Base-by-base conservation (phyloP, 2,888 invertebrate species). In the Platypus cylindrus region DNA sequence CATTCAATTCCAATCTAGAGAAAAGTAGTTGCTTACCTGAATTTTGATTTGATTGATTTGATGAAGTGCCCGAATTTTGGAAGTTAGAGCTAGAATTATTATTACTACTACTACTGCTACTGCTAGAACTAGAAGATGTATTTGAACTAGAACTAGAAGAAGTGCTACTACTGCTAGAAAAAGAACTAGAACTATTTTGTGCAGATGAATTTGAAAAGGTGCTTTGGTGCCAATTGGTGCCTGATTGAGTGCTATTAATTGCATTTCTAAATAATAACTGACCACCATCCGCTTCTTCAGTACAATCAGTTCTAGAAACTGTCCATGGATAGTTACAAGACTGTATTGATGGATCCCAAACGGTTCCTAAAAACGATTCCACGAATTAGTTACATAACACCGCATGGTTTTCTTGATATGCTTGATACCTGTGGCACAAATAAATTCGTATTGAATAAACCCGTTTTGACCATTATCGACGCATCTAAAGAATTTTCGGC, bases 401-500 rank as follows among this genome's bases (percentile, higher is more conserved):
- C n/a, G n/a, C n/a, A n/a, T n/a, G n/a, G n/a, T n/a, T n/a, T n/a
- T n/a, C n/a, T n/a, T n/a, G n/a, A n/a, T n/a, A n/a, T n/a, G n/a
- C n/a, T n/a, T n/a, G n/a, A n/a, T 29, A 41, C 41, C 41, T 37
- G 76, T 71, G 3, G 75, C 78, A 58, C 85, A 86, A 9, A 63
- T 64, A 55, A 81, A 86, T 41, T 80, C 76, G 53, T 78, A 78
- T 59, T 71, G 74, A 29, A 62, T 73, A 48, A 65, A 78, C 3
- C 66, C 65, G 39, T 70, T 71, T 18, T 67, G 61, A 1, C 72
- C 73, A 51, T 71, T 67, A 37, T 67, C 67, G 14, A 80, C 73
- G 47, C 86, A 86, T 51, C 83, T 70, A 55, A 83, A 83, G 61
- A 83, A 86, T 32, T 71, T 63, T 30, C 67, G 66, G 53, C 86